Conservation (phyloP, 2,113 vertebrate species). For the Platycercus adscitus region DNA sequence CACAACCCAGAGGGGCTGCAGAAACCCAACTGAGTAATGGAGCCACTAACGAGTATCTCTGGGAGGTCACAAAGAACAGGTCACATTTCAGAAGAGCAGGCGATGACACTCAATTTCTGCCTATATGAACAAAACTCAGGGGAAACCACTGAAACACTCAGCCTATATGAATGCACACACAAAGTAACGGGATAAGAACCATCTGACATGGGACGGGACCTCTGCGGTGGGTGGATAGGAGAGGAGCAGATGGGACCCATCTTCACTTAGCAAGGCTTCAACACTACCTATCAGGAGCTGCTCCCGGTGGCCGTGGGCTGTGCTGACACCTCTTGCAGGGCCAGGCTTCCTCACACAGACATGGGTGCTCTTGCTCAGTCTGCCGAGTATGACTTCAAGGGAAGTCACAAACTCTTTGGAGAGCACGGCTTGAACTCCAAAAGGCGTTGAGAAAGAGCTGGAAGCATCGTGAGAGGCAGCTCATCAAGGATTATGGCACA, state of each 20-base stretch:
- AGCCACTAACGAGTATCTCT: not conserved
- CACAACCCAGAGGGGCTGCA: not conserved
- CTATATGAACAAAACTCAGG: not conserved
- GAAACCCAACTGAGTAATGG: not conserved
- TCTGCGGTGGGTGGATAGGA: not conserved
- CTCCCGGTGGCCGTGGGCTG: not conserved
- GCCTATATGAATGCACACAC: fast-evolving
- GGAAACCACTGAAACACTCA: not conserved
- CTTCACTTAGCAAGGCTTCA: not conserved
- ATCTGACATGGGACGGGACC: not conserved
- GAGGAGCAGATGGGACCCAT: not conserved
- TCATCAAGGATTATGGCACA: not conserved
- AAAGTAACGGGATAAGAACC: not conserved
- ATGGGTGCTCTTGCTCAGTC: fast-evolving
- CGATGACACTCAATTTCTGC: not conserved
- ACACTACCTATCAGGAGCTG: not conserved
- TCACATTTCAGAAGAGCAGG: not conserved
- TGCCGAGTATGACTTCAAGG: not conserved
- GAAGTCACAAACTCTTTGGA: not conserved
- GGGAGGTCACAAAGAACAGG: not conserved
- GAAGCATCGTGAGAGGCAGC: not conserved
- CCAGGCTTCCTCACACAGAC: not conserved
- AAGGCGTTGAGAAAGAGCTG: not conserved
- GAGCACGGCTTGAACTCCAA: not conserved
- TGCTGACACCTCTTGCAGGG: not conserved